Base-by-base conservation (phyloP, 2,797 vertebrate genomes). In the Phrynocephalus forsythii region DNA sequence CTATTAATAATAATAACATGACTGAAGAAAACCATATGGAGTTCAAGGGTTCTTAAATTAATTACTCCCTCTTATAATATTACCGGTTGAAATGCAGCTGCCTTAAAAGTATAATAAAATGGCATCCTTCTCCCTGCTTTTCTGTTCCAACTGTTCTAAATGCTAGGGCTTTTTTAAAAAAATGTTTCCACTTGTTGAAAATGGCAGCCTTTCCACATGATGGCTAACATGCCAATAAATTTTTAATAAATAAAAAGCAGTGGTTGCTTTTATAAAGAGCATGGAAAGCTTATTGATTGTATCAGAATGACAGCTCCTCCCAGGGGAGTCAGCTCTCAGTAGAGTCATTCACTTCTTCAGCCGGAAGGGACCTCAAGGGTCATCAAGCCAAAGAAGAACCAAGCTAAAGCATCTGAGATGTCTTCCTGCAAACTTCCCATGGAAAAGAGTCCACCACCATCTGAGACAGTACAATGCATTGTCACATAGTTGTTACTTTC, bases 41-140 rank as follows among this genome's bases (percentile, higher is more conserved):
- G 94, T 95, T 93, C 95, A 94, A 94, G 92, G 95, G 89, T 87
- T 94, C 94, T 7, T 88, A 93, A 94, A 96, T 96, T 95, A 95
- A 96, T 96, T 96, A 94, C 94, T 95, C 89, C 92, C 92, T 92
- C 92, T 96, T 95, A 92, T 85, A 90, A 94, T 91, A 93, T 87
- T 92, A 88, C 84, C 90, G 87, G 92, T 90, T 91, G 90, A 94
- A 95, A 96, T 90, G n/a, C 90, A 93, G 81, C 75, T 91, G 93
- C 94, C 91, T 90, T 93, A 92, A 95, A 92, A 91, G 91, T 95
- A 69, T 94, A 93, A 93, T 93, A 88, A 93, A 84, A 82, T 78
- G 77, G 50, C 30, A 79, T 50, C 82, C 90, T 90, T 83, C 84
- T 88, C 88, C 82, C 90, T 15, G 28, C 48, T 52, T 71, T 94